Evolutionary conservation across 2,113 vertebrate species (phyloP).

Genomic region (Coturnix japonica): DNA sequence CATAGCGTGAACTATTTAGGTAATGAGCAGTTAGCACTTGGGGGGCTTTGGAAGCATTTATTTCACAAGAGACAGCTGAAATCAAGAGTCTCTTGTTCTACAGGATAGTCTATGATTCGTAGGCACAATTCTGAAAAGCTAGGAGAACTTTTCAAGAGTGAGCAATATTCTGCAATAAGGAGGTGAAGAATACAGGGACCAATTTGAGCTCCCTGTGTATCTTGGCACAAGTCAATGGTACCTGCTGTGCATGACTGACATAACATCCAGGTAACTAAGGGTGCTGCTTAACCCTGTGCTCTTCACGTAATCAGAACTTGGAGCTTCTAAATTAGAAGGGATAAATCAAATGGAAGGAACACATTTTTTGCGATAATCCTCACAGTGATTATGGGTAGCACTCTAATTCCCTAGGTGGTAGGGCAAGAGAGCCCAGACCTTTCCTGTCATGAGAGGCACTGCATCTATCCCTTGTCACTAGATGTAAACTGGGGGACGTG

Average conservation of each 20-base stretch:
- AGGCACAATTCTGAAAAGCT: not conserved
- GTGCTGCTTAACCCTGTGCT: not conserved
- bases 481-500: not conserved
- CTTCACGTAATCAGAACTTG: not conserved
- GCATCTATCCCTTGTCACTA: not conserved
- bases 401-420: not conserved
- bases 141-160: not conserved
- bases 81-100: conserved; percentile 25
- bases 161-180: not conserved
- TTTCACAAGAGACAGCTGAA: conserved; percentile 7
- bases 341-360: not conserved
- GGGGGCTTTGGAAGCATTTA: not conserved
- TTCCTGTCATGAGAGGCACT: not conserved
- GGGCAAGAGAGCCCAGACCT: not conserved
- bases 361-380: not conserved
- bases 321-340: not conserved
- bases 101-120: not conserved
- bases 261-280: not conserved
- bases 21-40: not conserved
- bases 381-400: not conserved
- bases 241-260: not conserved
- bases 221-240: not conserved
- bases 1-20: not conserved
- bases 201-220: not conserved
- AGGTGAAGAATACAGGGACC: not conserved